phyloP scores from a whole-genome alignment of 1,140 invertebrate genomes.

The Lucilia sericata region DNA sequence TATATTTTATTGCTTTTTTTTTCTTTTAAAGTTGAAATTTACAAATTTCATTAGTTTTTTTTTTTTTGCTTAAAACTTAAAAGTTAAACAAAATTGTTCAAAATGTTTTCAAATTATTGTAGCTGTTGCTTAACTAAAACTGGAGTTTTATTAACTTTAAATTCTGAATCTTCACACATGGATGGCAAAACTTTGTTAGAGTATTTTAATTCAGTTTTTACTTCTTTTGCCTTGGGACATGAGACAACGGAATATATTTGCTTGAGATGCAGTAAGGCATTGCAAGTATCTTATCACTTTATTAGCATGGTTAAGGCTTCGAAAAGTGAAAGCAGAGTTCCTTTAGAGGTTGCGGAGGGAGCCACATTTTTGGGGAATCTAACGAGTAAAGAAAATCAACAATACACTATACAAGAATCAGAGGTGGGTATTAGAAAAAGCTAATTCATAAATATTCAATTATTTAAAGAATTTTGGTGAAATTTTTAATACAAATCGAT shows the following conservation, averaged over 20 bases:
- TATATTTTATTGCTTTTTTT: no score
- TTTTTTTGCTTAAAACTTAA: not conserved
- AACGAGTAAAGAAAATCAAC: not conserved
- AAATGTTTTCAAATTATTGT: slow-evolving; percentile 31
- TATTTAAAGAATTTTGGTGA: no score
- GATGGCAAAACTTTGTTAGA: slow-evolving; percentile 7
- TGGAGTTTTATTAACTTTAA: not conserved
- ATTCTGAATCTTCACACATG: not conserved
- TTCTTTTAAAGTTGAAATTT: no score
- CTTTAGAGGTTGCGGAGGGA: not conserved
- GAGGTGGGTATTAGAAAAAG: not conserved
- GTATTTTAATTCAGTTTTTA: slow-evolving; percentile 3
- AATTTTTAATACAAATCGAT: no score
- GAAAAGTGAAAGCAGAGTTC: no score
- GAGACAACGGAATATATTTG: slow-evolving; percentile 53
- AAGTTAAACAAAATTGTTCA: not conserved
- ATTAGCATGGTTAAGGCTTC: slow-evolving; percentile 41
- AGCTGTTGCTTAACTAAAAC: not conserved
- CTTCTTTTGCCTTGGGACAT: slow-evolving; percentile 34
- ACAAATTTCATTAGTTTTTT: not conserved
- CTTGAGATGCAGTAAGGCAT: slow-evolving; percentile 58
- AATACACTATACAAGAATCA: not conserved
- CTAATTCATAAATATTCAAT: no score
- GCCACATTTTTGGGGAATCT: not conserved
- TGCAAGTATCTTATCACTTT: slow-evolving; percentile 61